phyloP scores from a whole-genome alignment of 2,797 vertebrate species.

The Phoebastria nigripes region DNA sequence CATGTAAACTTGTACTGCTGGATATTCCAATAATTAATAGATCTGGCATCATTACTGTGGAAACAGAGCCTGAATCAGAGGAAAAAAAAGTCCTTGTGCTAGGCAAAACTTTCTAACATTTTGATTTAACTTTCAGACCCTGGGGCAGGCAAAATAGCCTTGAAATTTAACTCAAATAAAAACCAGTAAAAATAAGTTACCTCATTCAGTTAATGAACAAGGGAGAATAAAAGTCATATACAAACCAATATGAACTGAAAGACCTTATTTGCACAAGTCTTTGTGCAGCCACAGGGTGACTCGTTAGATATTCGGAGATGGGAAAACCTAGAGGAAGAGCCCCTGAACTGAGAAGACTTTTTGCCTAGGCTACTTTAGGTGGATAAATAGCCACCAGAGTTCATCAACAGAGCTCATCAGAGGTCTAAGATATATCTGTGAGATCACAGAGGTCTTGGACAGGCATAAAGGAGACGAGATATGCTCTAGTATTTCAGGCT shows the following conservation, averaged over 20 bases:
- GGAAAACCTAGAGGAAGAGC: not conserved
- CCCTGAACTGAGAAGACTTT: not conserved
- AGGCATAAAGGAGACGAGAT: not conserved
- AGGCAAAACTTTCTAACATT: not conserved
- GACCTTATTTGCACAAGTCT: not conserved
- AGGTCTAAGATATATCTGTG: not conserved
- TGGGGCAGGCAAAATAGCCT: not conserved
- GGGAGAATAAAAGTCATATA: not conserved
- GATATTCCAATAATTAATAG: not conserved
- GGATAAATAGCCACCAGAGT: not conserved
- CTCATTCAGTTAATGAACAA: not conserved
- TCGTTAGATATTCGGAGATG: not conserved
- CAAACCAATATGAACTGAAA: not conserved
- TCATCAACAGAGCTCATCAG: not conserved
- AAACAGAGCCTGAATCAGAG: not conserved
- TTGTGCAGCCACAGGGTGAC: not conserved
- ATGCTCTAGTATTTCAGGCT: rapidly evolving
- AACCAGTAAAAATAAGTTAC: not conserved
- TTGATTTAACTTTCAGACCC: not conserved
- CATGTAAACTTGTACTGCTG: not conserved
- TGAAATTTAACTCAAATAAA: not conserved
- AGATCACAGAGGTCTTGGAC: not conserved
- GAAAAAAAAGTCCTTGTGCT: not conserved
- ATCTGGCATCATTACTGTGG: not conserved
- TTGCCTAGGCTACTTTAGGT: not conserved